Percentiles rank a stretch among this genome's conserved stretches.
These are phyloP conservation scores for Chaenodraco wilsoni DNA, from an alignment of 2,797 vertebrate genomes.

Conservation along the genomic window DNA sequence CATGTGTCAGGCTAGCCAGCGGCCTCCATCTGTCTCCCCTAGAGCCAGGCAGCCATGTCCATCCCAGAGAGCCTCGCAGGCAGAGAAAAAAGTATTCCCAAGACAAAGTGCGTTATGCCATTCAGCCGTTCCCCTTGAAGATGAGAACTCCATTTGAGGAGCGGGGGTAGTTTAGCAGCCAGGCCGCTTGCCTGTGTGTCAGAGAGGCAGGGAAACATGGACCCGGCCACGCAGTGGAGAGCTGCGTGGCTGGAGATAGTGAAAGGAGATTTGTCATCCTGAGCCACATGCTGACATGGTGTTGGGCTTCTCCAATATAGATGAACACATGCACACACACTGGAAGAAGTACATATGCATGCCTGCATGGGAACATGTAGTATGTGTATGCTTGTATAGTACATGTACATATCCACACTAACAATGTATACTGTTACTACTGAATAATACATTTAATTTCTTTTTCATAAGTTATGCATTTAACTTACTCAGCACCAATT, in stretches of 20 bases:
- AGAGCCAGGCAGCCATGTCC: constrained; percentile 79
- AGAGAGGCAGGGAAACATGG: constrained; percentile 66
- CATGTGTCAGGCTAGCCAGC: constrained; percentile 80
- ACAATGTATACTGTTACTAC: background rate
- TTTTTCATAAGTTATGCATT: background rate
- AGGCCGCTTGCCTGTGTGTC: constrained; percentile 61
- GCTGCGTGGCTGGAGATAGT: constrained; percentile 67
- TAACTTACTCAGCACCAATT: constrained; percentile 12
- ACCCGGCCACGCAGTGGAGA: constrained; percentile 44
- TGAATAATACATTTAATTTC: background rate
- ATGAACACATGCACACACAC: constrained; percentile 37
- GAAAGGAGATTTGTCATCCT: constrained; percentile 73
- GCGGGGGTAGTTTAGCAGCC: constrained; percentile 72
- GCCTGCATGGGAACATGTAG: background rate
- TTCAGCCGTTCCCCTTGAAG: constrained; percentile 76
- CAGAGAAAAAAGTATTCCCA: constrained; percentile 80
- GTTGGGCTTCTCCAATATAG: constrained; percentile 48
- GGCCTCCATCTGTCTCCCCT: constrained; percentile 82
- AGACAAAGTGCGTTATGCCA: constrained; percentile 83
- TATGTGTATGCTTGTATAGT: background rate
- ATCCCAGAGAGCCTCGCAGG: constrained; percentile 72
- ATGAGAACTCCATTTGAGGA: constrained; percentile 82
- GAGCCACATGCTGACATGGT: constrained; percentile 61
- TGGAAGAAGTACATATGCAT: constrained; percentile 12
- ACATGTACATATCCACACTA: background rate